Evolutionary conservation across 2,113 vertebrate species (phyloP).

Genomic region (Hydrolagus affinis): DNA sequence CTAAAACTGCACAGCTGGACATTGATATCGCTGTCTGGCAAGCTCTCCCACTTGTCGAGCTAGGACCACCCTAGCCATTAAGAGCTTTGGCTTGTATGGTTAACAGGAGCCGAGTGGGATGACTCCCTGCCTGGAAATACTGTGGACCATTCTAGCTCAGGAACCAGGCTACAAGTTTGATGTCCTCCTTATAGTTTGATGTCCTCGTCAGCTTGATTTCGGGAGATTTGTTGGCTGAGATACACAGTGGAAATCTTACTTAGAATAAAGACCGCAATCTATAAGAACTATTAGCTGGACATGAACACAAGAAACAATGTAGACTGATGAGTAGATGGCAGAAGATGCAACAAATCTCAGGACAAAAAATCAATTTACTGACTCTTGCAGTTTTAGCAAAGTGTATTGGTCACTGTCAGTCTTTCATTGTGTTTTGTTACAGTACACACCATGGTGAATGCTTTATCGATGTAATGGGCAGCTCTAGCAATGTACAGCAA

Average conservation of each 20-base stretch:
- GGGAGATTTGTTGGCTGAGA: not conserved
- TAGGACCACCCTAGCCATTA: too few species aligned
- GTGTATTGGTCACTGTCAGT: not conserved
- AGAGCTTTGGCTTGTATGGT: too few species aligned
- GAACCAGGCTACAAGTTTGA: too few species aligned
- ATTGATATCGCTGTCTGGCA: too few species aligned
- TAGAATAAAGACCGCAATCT: not conserved
- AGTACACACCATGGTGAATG: not conserved
- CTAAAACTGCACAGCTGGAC: too few species aligned
- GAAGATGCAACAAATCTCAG: not conserved
- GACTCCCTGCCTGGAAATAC: too few species aligned
- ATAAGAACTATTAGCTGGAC: not conserved
- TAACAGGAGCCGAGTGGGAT: too few species aligned
- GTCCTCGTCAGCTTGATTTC: not conserved
- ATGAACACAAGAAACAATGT: too few species aligned
- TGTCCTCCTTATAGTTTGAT: too few species aligned
- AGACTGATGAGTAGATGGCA: not conserved
- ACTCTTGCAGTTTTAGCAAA: not conserved
- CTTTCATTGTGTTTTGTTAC: not conserved
- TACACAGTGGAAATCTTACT: not conserved
- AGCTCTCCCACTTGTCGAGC: too few species aligned
- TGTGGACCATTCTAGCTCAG: too few species aligned
- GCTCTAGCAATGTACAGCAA: too few species aligned
- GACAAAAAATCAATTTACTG: not conserved
- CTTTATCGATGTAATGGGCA: not conserved